phyloP scores from a whole-genome alignment of 2,888 invertebrate genomes.

The Lasioglossum oenotherae region DNA sequence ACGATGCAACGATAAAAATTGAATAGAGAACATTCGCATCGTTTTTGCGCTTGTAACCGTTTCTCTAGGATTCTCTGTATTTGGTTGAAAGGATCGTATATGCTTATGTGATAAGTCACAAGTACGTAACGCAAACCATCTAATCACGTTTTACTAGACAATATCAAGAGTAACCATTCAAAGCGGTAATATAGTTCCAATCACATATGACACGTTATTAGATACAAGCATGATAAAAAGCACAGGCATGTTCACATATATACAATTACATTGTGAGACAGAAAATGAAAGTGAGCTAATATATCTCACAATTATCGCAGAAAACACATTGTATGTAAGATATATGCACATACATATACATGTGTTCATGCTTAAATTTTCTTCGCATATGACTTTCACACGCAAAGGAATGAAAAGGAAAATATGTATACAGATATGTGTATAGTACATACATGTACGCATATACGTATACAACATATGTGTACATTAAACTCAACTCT shows the following conservation, averaged over 20 bases:
- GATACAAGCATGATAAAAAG: slow-evolving; percentile 70
- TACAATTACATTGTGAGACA: slow-evolving; percentile 65
- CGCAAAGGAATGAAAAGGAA: slow-evolving; percentile 53
- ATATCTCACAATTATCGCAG: slow-evolving; percentile 55
- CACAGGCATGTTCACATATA: slow-evolving; percentile 72
- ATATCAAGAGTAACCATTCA: slow-evolving; percentile 69
- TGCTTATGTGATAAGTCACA: slow-evolving; percentile 46
- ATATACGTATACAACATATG: slow-evolving; percentile 31
- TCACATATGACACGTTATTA: slow-evolving; percentile 71
- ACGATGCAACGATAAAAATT: slow-evolving; percentile 7
- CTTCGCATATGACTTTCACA: slow-evolving; percentile 49
- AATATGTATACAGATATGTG: slow-evolving; percentile 55
- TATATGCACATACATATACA: slow-evolving; percentile 69
- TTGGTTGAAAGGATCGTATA: slow-evolving; percentile 30
- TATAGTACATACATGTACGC: not conserved
- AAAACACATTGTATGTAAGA: slow-evolving; percentile 63
- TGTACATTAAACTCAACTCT: slow-evolving; percentile 64
- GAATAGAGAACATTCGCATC: slow-evolving; percentile 8
- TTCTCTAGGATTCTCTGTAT: slow-evolving; percentile 27
- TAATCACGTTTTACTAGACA: slow-evolving; percentile 51
- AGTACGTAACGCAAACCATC: slow-evolving; percentile 51
- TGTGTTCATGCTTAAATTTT: slow-evolving; percentile 67
- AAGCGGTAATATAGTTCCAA: slow-evolving; percentile 69
- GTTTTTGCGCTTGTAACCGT: slow-evolving; percentile 16
- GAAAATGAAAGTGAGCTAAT: slow-evolving; percentile 54